phyloP scores from a whole-genome alignment of 2,888 invertebrate genomes.

The Ptychoptera contaminata region DNA sequence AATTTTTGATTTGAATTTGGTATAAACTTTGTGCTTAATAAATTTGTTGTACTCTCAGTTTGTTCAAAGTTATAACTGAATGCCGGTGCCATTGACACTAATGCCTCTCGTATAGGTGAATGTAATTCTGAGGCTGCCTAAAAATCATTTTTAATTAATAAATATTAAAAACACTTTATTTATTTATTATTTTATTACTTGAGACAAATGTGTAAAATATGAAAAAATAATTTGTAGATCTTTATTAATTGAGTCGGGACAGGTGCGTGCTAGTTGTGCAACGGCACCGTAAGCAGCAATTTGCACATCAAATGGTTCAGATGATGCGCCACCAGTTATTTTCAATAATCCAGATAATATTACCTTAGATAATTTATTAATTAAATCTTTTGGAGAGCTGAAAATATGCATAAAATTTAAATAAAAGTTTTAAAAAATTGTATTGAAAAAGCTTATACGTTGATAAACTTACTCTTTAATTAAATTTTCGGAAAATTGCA shows the following conservation, averaged over 20 bases:
- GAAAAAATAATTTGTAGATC: slow-evolving; percentile 36
- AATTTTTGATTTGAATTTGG: slow-evolving; percentile 28
- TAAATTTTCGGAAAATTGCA: slow-evolving; percentile 68
- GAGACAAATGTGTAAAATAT: slow-evolving; percentile 27
- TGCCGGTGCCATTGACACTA: slow-evolving; percentile 51
- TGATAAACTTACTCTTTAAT: slow-evolving; percentile 54
- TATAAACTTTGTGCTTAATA: slow-evolving; percentile 23
- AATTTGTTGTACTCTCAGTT: slow-evolving; percentile 10
- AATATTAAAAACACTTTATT: too few relatives aligned
- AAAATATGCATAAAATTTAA: slow-evolving; percentile 1
- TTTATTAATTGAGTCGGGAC: slow-evolving; percentile 45
- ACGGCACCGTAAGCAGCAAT: slow-evolving; percentile 31
- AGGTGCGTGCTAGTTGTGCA: slow-evolving; percentile 34
- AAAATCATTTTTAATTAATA: too few relatives aligned
- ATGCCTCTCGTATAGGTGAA: slow-evolving; percentile 48
- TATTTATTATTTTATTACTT: not conserved
- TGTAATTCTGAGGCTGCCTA: slow-evolving; percentile 34
- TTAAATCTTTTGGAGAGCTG: slow-evolving; percentile 24
- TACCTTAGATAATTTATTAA: slow-evolving; percentile 27
- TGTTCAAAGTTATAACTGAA: slow-evolving; percentile 32
- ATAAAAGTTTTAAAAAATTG: too few relatives aligned
- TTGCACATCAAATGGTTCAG: slow-evolving; percentile 31
- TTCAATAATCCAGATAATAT: slow-evolving; percentile 27
- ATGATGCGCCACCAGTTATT: slow-evolving; percentile 24
- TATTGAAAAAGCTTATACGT: not conserved